Percentiles rank a stretch among this genome's conserved stretches.
Evolutionary conservation across 1,140 invertebrate species (phyloP).

Genomic region (Colletes gigas): DNA sequence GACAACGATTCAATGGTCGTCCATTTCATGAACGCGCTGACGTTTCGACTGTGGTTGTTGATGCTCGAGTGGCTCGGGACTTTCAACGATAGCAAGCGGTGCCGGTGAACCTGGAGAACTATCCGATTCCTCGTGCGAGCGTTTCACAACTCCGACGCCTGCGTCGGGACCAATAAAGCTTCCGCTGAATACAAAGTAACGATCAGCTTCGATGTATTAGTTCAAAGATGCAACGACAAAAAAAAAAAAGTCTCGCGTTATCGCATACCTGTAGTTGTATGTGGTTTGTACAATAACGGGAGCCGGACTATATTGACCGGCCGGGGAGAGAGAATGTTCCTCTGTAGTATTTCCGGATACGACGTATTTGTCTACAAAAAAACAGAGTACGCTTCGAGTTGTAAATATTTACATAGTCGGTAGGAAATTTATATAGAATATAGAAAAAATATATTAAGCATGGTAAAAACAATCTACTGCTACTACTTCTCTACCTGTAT

Average conservation of each 20-base stretch:
- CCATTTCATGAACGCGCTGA: slow-evolving; percentile 77
- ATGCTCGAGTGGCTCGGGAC: slow-evolving; percentile 77
- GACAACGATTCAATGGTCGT: slow-evolving; percentile 77
- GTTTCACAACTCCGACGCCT: slow-evolving; percentile 74
- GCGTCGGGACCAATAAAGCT: slow-evolving; percentile 78
- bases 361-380: slow-evolving; percentile 77
- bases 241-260: not conserved
- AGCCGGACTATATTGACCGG: slow-evolving; percentile 80
- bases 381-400: not conserved
- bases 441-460: not conserved
- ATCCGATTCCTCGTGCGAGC: slow-evolving; percentile 76
- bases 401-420: not conserved
- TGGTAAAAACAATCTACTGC: slow-evolving; percentile 10
- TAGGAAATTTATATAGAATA: not conserved
- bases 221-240: too few relatives aligned
- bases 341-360: slow-evolving; percentile 79
- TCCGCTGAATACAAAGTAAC: slow-evolving; percentile 65
- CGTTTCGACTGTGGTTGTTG: slow-evolving; percentile 73
- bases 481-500: slow-evolving; percentile 82
- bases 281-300: slow-evolving; percentile 82
- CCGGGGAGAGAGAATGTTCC: slow-evolving; percentile 80
- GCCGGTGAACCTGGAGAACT: slow-evolving; percentile 79
- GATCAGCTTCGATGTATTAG: not conserved
- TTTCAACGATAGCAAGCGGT: slow-evolving; percentile 78
- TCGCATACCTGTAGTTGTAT: slow-evolving; percentile 80